These are phyloP conservation scores for Callorhinus ursinus DNA, from an alignment of 2,113 vertebrate species.

Conservation along the genomic window DNA sequence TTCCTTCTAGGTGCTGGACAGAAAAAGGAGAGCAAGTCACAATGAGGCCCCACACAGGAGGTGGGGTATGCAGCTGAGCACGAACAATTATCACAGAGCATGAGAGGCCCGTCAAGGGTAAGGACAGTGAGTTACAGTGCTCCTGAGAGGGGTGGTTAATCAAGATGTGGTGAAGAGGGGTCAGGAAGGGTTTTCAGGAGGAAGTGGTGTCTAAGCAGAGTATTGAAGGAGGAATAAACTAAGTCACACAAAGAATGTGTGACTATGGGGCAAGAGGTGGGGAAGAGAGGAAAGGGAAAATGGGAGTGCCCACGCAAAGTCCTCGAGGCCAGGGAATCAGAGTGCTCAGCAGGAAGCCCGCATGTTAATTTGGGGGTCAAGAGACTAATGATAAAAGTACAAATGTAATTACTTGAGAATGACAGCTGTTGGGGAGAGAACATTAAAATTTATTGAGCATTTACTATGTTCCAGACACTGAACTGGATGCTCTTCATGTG, in stretches of 20 bases:
- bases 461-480: not conserved
- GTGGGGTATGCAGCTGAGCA: not conserved
- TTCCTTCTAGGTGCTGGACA: not conserved
- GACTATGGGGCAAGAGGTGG: no score
- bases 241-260: not conserved
- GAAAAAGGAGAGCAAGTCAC: not conserved
- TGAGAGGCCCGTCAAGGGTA: not conserved
- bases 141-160: not conserved
- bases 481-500: not conserved
- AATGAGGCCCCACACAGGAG: not conserved
- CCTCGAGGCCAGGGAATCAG: not conserved
- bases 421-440: not conserved
- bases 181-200: not conserved
- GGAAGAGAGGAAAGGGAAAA: not conserved
- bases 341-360: not conserved
- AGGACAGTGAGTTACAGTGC: not conserved
- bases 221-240: not conserved
- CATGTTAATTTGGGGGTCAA: not conserved
- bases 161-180: not conserved
- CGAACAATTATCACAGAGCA: not conserved
- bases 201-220: not conserved
- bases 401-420: not conserved
- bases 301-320: fast-evolving
- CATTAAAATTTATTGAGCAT: not conserved
- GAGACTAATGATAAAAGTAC: not conserved